phyloP scores from a whole-genome alignment of 2,888 invertebrate genomes.

The Hybos culiciformis region DNA sequence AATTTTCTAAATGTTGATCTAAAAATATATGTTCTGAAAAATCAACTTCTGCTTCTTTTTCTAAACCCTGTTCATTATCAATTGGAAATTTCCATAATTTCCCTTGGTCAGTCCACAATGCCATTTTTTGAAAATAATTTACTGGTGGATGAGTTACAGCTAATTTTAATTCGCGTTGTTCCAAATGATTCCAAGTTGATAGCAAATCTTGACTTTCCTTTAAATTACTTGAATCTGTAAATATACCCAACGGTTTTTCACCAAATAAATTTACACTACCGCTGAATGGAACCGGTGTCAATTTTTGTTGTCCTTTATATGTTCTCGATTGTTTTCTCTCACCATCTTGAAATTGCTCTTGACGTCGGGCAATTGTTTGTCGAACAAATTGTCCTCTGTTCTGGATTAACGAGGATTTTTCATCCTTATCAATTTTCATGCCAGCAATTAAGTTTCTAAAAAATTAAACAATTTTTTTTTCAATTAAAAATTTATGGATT shows the following conservation, averaged over 20 bases:
- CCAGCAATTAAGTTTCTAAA: constrained; percentile 56
- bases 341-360: not conserved
- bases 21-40: constrained; percentile 94
- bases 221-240: constrained; percentile 31
- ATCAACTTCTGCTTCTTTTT: constrained; percentile 51
- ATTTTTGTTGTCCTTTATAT: too few relatives aligned
- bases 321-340: not conserved
- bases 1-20: constrained; percentile 67
- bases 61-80: constrained; percentile 83
- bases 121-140: constrained; percentile 89
- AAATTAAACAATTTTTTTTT: too few relatives aligned
- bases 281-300: constrained; percentile 22
- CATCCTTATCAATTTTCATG: constrained; percentile 58
- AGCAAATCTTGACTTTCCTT: constrained; percentile 31
- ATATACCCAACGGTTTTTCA: constrained; percentile 49
- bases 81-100: constrained; percentile 96
- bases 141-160: constrained; percentile 57
- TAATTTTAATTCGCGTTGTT: constrained; percentile 51
- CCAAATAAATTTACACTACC: constrained; percentile 48
- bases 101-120: constrained; percentile 84
- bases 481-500: too few relatives aligned
- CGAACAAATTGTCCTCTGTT: constrained; percentile 23
- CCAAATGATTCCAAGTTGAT: constrained; percentile 53
- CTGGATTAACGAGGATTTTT: constrained; percentile 14
- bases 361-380: not conserved